phyloP scores from a whole-genome alignment of 1,140 invertebrate genomes.

The Micrasema longulum region DNA sequence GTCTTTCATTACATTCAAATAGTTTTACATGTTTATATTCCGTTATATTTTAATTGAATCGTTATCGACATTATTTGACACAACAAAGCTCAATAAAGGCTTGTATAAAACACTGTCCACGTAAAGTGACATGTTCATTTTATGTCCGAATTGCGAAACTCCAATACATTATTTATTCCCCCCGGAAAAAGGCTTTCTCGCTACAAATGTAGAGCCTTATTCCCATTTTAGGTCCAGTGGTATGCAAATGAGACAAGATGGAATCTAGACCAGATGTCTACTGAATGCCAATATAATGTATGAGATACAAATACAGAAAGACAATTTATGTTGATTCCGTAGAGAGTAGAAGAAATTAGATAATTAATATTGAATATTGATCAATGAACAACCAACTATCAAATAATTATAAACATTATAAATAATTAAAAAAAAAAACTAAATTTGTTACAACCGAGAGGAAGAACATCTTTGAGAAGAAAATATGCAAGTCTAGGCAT shows the following conservation, averaged over 20 bases:
- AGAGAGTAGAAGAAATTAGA: neutral
- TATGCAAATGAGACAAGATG: constrained; percentile 25
- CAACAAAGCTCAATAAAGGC: too few relatives aligned
- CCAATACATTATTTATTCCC: neutral
- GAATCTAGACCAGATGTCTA: constrained; percentile 23
- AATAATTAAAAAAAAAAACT: too few relatives aligned
- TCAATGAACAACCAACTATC: too few relatives aligned
- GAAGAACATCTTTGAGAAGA: too few relatives aligned
- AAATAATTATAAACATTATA: too few relatives aligned
- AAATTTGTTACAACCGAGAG: too few relatives aligned
- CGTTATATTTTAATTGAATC: too few relatives aligned
- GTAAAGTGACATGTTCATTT: neutral
- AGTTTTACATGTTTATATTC: too few relatives aligned
- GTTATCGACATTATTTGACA: too few relatives aligned
- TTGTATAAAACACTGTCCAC: neutral
- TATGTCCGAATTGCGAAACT: neutral
- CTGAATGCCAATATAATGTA: constrained; percentile 12
- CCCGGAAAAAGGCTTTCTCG: constrained; percentile 14
- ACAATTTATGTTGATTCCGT: constrained; percentile 4
- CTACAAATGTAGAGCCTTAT: neutral
- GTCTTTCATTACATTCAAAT: too few relatives aligned
- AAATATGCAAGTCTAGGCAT: too few relatives aligned
- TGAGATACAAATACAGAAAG: neutral
- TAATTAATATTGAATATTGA: too few relatives aligned
- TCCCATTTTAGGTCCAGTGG: neutral